Percentiles rank a stretch among this genome's conserved stretches.
phyloP scores from a whole-genome alignment of 2,888 invertebrate genomes.

The Ephialtes manifestator region DNA sequence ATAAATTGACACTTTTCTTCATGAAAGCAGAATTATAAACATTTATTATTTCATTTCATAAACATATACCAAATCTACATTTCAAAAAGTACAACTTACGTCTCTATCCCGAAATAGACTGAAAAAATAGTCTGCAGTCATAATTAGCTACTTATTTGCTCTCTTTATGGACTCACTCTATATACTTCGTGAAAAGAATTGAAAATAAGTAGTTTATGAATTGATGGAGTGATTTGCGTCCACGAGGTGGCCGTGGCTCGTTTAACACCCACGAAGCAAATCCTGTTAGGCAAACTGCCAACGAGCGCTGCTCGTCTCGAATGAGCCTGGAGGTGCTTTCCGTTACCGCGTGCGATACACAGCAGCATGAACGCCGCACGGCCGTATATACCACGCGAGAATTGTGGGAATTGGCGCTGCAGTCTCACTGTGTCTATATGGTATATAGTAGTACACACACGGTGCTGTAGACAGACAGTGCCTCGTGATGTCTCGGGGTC shows the following conservation, averaged over 20 bases:
- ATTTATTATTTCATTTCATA: no score
- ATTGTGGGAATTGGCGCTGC: conserved; percentile 9
- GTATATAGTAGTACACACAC: background rate
- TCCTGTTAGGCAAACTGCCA: conserved; percentile 70
- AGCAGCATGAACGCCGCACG: conserved; percentile 43
- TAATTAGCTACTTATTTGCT: no score
- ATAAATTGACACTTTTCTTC: no score
- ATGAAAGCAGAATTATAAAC: no score
- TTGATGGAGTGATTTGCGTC: conserved; percentile 65
- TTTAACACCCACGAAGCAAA: conserved; percentile 69
- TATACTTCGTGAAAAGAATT: background rate
- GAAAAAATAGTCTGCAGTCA: no score
- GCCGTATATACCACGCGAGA: conserved; percentile 13
- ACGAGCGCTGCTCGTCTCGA: conserved; percentile 29
- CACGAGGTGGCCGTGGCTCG: conserved; percentile 60
- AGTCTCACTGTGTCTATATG: background rate
- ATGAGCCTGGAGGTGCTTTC: conserved; percentile 49
- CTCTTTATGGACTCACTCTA: background rate
- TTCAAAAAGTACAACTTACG: no score
- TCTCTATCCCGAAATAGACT: no score
- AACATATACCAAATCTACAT: no score
- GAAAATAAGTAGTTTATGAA: conserved; percentile 41
- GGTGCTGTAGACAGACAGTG: background rate
- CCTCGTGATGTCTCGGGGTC: conserved; percentile 32
- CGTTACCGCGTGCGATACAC: conserved; percentile 60